Evolutionary conservation across 2,113 vertebrate genomes (phyloP).

Genomic region (human (Homo sapiens)): GRCh38 chr1:188042001-188042500

Average conservation of each 20-base stretch:
- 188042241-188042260: background rate
- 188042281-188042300: background rate
- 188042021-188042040: background rate
- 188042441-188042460: background rate
- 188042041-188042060: background rate
- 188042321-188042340: background rate
- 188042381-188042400: rapidly evolving
- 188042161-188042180: background rate
- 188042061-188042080: background rate
- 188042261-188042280: background rate
- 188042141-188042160: background rate
- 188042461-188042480: background rate
- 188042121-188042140: background rate
- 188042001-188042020: background rate
- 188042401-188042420: too few relatives aligned
- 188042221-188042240: background rate
- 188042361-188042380: rapidly evolving
- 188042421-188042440: background rate
- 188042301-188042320: background rate
- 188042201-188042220: background rate
- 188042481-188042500: background rate
- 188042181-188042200: background rate
- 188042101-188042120: background rate
- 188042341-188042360: background rate
- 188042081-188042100: background rate